Conservation (phyloP, 2,888 invertebrate species). For the Ommatoiulus sabulosus region DNA sequence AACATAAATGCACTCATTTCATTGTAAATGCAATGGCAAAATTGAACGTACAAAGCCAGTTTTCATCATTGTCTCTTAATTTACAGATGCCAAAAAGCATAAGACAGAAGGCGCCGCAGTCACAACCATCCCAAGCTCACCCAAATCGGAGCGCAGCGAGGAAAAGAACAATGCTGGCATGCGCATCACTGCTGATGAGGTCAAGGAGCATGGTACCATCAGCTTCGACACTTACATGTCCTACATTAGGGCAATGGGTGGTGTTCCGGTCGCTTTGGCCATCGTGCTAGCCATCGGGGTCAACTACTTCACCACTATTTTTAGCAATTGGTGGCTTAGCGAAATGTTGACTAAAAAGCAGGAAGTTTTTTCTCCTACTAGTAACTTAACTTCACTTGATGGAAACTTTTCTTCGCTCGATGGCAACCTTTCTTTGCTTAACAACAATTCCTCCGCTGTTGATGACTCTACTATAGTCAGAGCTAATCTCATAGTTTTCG, state of each 20-base stretch:
- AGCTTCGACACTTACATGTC: conserved; percentile 68
- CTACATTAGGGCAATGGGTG: conserved; percentile 73
- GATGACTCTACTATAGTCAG: background rate
- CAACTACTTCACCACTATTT: conserved; percentile 71
- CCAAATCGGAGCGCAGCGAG: conserved; percentile 14
- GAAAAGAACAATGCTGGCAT: conserved; percentile 62
- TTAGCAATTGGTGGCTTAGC: conserved; percentile 75
- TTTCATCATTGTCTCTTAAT: too few species aligned
- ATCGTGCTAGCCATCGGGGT: conserved; percentile 69
- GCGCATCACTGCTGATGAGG: conserved; percentile 66
- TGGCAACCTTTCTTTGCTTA: too few species aligned
- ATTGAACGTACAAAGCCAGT: too few species aligned
- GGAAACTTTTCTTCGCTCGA: too few species aligned
- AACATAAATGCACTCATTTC: too few species aligned
- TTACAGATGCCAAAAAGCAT: too few species aligned
- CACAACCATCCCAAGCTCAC: background rate
- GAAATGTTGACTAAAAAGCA: conserved; percentile 69
- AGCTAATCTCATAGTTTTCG: too few species aligned
- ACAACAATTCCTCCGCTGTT: too few species aligned
- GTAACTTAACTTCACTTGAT: too few species aligned
- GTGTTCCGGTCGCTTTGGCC: conserved; percentile 67
- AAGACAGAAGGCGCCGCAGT: conserved; percentile 50
- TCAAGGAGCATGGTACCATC: conserved; percentile 67
- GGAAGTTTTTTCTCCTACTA: too few species aligned
- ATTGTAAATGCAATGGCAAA: too few species aligned